Evolutionary conservation across 2,888 invertebrate genomes (phyloP).

Genomic region (Octodonta nipae): DNA sequence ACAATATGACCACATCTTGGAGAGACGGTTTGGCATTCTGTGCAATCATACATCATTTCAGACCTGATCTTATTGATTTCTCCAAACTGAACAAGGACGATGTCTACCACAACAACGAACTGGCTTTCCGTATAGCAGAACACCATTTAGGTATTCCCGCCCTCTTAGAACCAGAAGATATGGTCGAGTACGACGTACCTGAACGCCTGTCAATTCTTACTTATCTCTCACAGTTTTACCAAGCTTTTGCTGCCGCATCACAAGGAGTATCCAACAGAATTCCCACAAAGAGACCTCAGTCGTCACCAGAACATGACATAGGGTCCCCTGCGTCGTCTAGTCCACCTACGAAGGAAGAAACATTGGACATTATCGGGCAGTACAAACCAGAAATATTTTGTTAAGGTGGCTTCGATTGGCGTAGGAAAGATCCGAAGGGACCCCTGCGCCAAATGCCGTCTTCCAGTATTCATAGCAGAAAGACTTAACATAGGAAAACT

Average conservation of each 20-base stretch:
- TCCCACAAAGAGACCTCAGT: slow-evolving; percentile 38
- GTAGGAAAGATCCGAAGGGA: slow-evolving; percentile 48
- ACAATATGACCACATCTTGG: slow-evolving; percentile 93
- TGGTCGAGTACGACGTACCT: slow-evolving; percentile 82
- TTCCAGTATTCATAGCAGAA: slow-evolving; percentile 82
- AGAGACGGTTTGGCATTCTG: slow-evolving; percentile 90
- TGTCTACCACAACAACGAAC: slow-evolving; percentile 77
- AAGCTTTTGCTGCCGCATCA: slow-evolving; percentile 53
- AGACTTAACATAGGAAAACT: slow-evolving; percentile 68
- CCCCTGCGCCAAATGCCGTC: slow-evolving; percentile 67
- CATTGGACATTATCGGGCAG: slow-evolving; percentile 65
- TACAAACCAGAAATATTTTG: slow-evolving; percentile 71
- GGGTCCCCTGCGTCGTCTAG: slow-evolving; percentile 36
- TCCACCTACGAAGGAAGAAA: slow-evolving; percentile 47
- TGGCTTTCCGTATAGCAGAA: slow-evolving; percentile 84
- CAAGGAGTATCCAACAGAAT: no score
- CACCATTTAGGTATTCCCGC: slow-evolving; percentile 82
- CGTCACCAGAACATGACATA: slow-evolving; percentile 34
- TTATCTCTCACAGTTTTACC: slow-evolving; percentile 86
- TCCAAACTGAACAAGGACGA: slow-evolving; percentile 70
- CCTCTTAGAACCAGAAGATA: slow-evolving; percentile 83
- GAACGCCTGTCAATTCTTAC: slow-evolving; percentile 85
- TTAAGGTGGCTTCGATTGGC: slow-evolving; percentile 34
- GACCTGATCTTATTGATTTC: slow-evolving; percentile 88
- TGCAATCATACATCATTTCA: slow-evolving; percentile 88